Evolutionary conservation across 2,888 invertebrate species (phyloP), one percentile per base, ranked within the genome.

Genomic region (Scaeva pyrastri): DNA sequence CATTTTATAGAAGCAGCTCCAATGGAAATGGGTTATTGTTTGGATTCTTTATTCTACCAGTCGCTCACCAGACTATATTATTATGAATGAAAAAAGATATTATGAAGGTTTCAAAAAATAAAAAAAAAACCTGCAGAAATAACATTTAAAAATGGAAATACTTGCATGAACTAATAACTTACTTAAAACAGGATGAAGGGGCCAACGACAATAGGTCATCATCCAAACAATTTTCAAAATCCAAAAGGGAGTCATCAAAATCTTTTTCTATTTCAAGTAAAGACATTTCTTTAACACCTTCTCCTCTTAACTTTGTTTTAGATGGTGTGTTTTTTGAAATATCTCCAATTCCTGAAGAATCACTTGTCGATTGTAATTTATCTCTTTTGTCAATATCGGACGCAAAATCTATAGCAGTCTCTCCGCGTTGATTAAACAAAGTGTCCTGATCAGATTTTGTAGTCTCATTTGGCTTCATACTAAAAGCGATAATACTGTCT

Each of bases 101-200:
- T n/a, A 14, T 41, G 1, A 6, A 43, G 6, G 2, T 48, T 45
- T 19, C 1, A 45, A 45, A 16, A 45, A 45, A 3, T 8, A 8
- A 45, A 45, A 16, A 43, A n/a, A 43, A 5, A 14, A 43, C n/a
- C n/a, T n/a, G n/a, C n/a, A n/a, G n/a, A n/a, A n/a, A n/a, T n/a
- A n/a, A n/a, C n/a, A n/a, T n/a, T n/a, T n/a, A n/a, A n/a, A n/a
- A n/a, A n/a, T n/a, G n/a, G n/a, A n/a, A n/a, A n/a, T n/a, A n/a
- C n/a, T n/a, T n/a, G n/a, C n/a, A n/a, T n/a, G n/a, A n/a, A n/a
- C n/a, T 16, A 19, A 31, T 36, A 48, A 41, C 89, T 88, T 88
- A 89, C 89, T 88, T 88, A 66, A 89, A 89, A 76, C 89, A 89
- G n/a, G 89, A 89, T 16, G 89, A 89, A 6, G 89, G 89, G 0